A percentile compares a stretch with the other conserved stretches of the same genome.
Conservation (phyloP, 2,888 invertebrate genomes). For the Girardia tigrina region DNA sequence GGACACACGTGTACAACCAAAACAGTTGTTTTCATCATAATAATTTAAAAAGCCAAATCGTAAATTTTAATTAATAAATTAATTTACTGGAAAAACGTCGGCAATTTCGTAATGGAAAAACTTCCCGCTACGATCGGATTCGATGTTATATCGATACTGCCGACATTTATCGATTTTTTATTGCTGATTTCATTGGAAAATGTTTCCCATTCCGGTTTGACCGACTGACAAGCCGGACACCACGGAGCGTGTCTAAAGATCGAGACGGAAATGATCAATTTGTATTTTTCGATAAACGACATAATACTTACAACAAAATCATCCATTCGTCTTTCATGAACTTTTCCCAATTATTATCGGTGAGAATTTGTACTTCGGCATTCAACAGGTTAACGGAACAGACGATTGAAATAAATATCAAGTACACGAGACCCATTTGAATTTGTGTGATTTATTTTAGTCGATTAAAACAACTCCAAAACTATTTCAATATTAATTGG, state of each 20-base stretch:
- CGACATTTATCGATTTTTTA: background rate
- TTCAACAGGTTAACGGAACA: too few species aligned
- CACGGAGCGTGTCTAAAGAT: background rate
- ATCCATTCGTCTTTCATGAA: background rate
- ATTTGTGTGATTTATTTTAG: too few species aligned
- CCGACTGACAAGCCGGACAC: background rate
- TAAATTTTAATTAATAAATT: too few species aligned
- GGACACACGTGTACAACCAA: too few species aligned
- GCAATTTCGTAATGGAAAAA: background rate
- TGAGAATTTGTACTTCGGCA: background rate
- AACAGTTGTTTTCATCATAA: too few species aligned
- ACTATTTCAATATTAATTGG: too few species aligned
- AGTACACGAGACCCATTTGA: too few species aligned
- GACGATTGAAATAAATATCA: too few species aligned
- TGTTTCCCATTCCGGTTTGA: background rate
- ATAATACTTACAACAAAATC: background rate
- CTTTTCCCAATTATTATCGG: background rate
- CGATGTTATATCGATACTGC: background rate
- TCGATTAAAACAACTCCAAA: too few species aligned
- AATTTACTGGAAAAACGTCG: constrained; percentile 16
- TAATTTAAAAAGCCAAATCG: too few species aligned
- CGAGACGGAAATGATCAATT: background rate
- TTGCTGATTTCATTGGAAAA: background rate
- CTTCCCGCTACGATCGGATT: background rate
- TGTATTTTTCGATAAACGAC: background rate